phyloP scores from a whole-genome alignment of 2,113 vertebrate genomes.

The Puma concolor region DNA sequence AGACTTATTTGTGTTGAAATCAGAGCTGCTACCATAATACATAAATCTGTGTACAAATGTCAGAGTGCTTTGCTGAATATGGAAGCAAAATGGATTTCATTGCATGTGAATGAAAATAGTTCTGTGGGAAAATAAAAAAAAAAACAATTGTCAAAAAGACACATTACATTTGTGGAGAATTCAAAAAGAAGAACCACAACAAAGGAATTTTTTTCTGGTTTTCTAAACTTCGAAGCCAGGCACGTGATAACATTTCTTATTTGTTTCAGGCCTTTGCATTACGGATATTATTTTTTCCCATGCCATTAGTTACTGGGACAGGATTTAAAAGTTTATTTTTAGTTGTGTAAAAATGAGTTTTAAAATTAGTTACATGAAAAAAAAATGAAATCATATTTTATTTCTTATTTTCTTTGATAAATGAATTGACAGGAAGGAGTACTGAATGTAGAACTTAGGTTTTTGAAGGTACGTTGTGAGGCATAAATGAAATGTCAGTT shows the following conservation, averaged over 20 bases:
- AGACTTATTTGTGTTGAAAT: not conserved
- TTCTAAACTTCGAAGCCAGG: not conserved
- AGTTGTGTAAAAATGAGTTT: not conserved
- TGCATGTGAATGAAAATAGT: not conserved
- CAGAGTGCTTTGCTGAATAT: not conserved
- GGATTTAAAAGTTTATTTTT: conserved; percentile 22
- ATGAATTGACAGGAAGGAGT: not conserved
- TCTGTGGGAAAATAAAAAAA: conserved; percentile 10
- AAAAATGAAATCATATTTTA: not conserved
- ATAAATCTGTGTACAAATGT: not conserved
- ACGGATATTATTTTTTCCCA: not conserved
- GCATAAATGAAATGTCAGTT: not conserved
- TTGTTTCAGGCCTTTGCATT: not conserved
- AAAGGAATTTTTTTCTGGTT: not conserved
- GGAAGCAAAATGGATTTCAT: not conserved
- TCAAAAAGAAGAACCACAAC: not conserved
- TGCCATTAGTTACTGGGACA: not conserved
- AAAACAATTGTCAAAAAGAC: not conserved
- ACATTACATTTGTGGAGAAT: not conserved
- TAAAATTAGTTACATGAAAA: not conserved
- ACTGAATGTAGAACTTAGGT: not conserved
- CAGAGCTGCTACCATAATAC: not conserved
- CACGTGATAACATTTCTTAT: not conserved
- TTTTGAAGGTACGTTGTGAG: not conserved
- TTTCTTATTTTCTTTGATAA: conserved; percentile 8